Evolutionary conservation across 1,140 invertebrate species (phyloP).

Genomic region (Tribolium madens): DNA sequence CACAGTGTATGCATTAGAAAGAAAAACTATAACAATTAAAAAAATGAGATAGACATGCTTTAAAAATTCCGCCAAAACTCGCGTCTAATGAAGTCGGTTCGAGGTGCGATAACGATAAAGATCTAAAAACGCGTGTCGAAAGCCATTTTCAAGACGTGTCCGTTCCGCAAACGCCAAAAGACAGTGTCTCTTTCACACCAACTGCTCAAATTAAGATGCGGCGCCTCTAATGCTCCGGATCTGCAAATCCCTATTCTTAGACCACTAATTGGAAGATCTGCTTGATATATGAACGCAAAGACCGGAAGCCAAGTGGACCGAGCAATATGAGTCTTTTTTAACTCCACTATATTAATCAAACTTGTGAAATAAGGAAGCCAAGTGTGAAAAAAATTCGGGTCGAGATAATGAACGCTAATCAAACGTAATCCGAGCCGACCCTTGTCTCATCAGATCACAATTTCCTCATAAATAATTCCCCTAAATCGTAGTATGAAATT

Average conservation of each 20-base stretch:
- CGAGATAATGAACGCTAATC: conserved; percentile 46
- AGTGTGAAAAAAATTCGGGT: conserved; percentile 5
- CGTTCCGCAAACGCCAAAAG: conserved; percentile 45
- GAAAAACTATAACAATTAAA: too few species aligned
- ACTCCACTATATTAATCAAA: not conserved
- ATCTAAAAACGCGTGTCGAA: conserved; percentile 10
- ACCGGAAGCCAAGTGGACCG: conserved; percentile 14
- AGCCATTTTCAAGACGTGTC: conserved; percentile 22
- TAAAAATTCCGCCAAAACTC: not conserved
- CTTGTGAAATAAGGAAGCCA: not conserved
- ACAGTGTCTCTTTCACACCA: conserved; percentile 32
- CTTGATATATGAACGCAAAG: conserved; percentile 5
- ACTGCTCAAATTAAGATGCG: conserved; percentile 46
- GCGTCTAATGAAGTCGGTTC: not conserved
- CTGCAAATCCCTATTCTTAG: conserved; percentile 33
- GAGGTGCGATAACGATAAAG: not conserved
- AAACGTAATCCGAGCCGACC: conserved; percentile 51
- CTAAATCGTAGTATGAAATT: conserved; percentile 62
- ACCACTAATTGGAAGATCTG: conserved; percentile 22
- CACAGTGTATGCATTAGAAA: too few species aligned
- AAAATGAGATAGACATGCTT: not conserved
- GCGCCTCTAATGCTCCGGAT: conserved; percentile 41
- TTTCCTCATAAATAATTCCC: conserved; percentile 58
- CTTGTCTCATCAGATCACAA: conserved; percentile 43
- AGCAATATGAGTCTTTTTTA: conserved; percentile 17